Evolutionary conservation across 2,797 vertebrate genomes (phyloP), one percentile per base, ranked within the genome.

Genomic region (Morelia viridis): DNA sequence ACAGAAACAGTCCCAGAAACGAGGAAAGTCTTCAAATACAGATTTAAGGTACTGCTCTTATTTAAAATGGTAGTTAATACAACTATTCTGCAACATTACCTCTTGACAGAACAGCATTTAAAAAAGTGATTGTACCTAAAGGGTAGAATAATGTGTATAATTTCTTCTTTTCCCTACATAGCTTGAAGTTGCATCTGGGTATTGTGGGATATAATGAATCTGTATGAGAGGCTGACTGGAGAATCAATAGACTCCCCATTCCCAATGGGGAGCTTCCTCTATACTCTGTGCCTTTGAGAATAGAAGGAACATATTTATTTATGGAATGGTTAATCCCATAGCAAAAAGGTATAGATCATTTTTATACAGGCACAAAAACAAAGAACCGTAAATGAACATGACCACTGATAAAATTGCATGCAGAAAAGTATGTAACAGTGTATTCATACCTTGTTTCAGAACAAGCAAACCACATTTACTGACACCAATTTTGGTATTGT

Each of bases 401-500:
- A 65, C 53, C 71, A 57, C 41, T 94, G 46, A 11, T 56, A 7
- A 56, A 80, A 57, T 41, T 85, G 60, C 31, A 24, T 2, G 57
- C 65, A 93, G 87, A 87, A 11, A 17, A 94, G 56, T 46, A 56
- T 93, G 0, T 64, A 71, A 0, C 28, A 86, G 9, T 87, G 62
- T 58, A 88, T 22, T 90, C 97, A 91, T 98, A 99, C 99, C 99
- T 99, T 98, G 98, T 96, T 98, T 99, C 50, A 99, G 98, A 64
- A 98, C 98, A 96, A 99, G 93, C 96, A 97, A 98, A 85, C 98
- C 98, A 57, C 98, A 99, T 96, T 99, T 99, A 96, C 97, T 98
- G 62, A 98, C 96, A 46, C 98, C 98, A 90, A 99, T 99, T 98
- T 99, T 99, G 58, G 98, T 98, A 90, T 99, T 99, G 96, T 99